Conservation (phyloP, 1,140 invertebrate genomes). For the Drosophila obscura region DNA sequence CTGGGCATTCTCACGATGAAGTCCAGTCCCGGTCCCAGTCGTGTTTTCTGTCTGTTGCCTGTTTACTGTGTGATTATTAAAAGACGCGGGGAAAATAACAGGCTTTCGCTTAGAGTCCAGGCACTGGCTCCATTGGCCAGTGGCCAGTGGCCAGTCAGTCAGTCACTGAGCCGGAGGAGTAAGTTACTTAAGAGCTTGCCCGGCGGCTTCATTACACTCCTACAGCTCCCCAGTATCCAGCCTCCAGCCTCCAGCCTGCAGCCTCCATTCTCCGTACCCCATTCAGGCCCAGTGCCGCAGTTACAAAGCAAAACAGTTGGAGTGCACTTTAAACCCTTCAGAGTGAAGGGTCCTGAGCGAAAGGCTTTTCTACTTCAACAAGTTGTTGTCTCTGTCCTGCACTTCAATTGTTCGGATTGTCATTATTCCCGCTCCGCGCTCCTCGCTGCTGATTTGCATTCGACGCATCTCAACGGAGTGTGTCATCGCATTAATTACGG, state of each 20-base stretch:
- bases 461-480: conserved; percentile 14
- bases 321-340: conserved; percentile 61
- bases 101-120: conserved; percentile 70
- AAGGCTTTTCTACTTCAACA: conserved; percentile 49
- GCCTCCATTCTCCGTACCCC: no score
- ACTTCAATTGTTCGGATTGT: conserved; percentile 35
- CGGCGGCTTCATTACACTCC: conserved; percentile 58
- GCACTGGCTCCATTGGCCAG: conserved; percentile 27
- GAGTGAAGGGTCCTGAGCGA: conserved; percentile 43
- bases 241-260: no score
- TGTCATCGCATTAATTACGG: conserved; percentile 49
- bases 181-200: conserved; percentile 72
- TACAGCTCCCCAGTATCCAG: not conserved
- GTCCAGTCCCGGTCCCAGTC: conserved; percentile 8
- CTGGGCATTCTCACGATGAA: conserved; percentile 60
- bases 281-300: conserved; percentile 18
- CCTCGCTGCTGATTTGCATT: conserved; percentile 25
- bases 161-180: conserved; percentile 38
- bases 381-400: conserved; percentile 54
- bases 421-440: conserved; percentile 8
- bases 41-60: conserved; percentile 44
- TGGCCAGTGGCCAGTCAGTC: conserved; percentile 32
- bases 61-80: conserved; percentile 81
- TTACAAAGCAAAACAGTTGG: conserved; percentile 61
- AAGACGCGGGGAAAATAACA: conserved; percentile 74